Base-by-base conservation (phyloP, 1,140 invertebrate genomes). In the Conus betulinus region DNA sequence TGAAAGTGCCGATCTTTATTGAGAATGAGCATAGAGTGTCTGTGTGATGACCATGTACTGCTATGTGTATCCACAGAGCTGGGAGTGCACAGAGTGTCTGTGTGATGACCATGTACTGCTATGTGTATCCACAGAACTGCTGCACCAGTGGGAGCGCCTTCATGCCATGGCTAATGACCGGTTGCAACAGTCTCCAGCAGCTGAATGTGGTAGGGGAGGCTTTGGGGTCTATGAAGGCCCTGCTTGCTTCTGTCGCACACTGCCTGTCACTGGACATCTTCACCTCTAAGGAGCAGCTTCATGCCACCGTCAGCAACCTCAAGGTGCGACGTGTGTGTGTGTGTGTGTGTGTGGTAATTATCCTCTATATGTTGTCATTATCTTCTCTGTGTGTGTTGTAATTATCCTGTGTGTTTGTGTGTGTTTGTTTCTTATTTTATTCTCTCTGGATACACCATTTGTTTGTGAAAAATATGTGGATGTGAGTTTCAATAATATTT, bases 81-180 rank as follows among this genome's bases (percentile, higher is more conserved):
- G 39, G n/a, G n/a, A n/a, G 0, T 52, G 79, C 20, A 20, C 27
- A 20, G 76, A 4, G 60, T 11, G 17, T 11, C 11, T 11, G 15
- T 60, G 57, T 60, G 57, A 60, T 60, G 57, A 60, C 57, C 39
- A 39, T 39, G 39, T 39, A 39, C 39, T 39, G 25, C 15, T 79
- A 23, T 79, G 76, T 52, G 53, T 71, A 6, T 23, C 23, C 96
- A 55, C 92, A 97, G 96, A 95, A 90, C 94, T 96, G 84, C 95
- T 96, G 81, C 95, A 96, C 89, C 94, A 95, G 93, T 97, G 96
- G 96, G 96, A 96, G 91, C 94, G 93, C 51, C 92, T 97, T 85
- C 95, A 96, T 74, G 93, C 94, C 17, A 93, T 96, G 88, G 95
- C 96, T 0, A 95, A 96, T 53, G 96, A 96, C 86, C 94, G 95